These are phyloP conservation scores for Edolisoma coerulescens DNA, from an alignment of 2,113 vertebrate species.

Conservation along the genomic window DNA sequence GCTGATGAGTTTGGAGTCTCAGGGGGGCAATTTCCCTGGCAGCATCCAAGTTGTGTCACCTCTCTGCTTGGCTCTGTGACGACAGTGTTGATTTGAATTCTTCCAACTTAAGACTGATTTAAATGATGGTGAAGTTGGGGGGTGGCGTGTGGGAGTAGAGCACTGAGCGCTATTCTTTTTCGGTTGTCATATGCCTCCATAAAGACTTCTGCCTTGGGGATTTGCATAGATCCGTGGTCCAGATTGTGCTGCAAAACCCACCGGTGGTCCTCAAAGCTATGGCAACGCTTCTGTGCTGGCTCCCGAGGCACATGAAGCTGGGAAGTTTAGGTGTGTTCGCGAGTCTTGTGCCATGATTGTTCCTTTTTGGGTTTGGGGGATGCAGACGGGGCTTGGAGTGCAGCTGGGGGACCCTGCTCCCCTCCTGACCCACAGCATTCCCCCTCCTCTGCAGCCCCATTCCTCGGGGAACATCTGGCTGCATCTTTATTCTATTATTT, in stretches of 20 bases:
- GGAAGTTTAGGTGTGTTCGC: conserved; percentile 5
- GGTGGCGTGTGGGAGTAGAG: conserved; percentile 60
- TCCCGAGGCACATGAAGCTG: background rate
- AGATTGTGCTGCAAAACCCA: conserved; percentile 41
- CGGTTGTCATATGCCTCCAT: conserved; percentile 57
- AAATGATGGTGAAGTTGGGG: conserved; percentile 58
- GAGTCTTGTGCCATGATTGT: rapidly evolving
- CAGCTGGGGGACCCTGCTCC: rapidly evolving
- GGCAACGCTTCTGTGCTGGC: background rate
- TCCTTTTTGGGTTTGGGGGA: background rate
- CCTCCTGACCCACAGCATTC: background rate
- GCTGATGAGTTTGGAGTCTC: conserved; percentile 36
- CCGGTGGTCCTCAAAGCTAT: conserved; percentile 50
- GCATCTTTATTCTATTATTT: background rate
- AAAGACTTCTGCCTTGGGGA: conserved; percentile 62
- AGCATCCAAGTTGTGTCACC: conserved; percentile 54
- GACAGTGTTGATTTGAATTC: conserved; percentile 61
- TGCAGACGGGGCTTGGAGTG: background rate
- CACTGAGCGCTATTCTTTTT: conserved; percentile 60
- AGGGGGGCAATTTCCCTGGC: conserved; percentile 50
- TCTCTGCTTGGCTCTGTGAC: conserved; percentile 52
- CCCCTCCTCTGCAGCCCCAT: background rate
- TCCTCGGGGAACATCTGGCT: background rate
- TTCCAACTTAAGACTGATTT: conserved; percentile 60
- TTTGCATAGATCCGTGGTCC: conserved; percentile 46